phyloP scores from a whole-genome alignment of 1,140 invertebrate genomes.

The Paramacrobiotus metropolitanus region DNA sequence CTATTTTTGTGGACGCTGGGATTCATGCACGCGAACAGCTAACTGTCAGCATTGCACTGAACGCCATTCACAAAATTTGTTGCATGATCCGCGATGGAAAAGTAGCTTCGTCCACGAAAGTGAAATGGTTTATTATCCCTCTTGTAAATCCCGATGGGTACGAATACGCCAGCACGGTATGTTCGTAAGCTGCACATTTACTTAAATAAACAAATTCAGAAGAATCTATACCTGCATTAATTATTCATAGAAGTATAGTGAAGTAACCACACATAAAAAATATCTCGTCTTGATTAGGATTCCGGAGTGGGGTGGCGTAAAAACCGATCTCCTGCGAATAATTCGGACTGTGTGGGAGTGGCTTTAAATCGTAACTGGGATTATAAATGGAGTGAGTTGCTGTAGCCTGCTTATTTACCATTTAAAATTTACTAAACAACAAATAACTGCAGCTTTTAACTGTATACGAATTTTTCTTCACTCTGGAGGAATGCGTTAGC shows the following conservation, averaged over 20 bases:
- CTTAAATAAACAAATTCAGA: no score
- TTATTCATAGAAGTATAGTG: constrained; percentile 1
- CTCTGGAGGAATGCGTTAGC: background rate
- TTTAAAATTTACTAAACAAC: no score
- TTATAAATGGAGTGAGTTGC: constrained; percentile 10
- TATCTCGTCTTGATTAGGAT: background rate
- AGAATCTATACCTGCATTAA: background rate
- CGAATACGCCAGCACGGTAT: constrained; percentile 29
- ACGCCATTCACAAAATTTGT: background rate
- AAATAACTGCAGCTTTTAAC: no score
- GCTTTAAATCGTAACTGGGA: constrained; percentile 14
- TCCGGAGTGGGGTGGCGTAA: constrained; percentile 14
- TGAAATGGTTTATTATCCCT: constrained; percentile 36
- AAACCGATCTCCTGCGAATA: constrained; percentile 9
- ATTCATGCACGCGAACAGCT: background rate
- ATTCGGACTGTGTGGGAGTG: constrained; percentile 8
- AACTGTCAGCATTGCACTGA: background rate
- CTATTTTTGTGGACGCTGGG: background rate
- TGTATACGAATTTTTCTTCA: background rate
- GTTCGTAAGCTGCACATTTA: constrained; percentile 15
- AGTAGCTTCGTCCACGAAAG: constrained; percentile 7
- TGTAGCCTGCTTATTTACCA: background rate
- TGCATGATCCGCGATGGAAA: background rate
- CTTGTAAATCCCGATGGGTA: constrained; percentile 46
- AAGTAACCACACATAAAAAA: no score